Conservation (phyloP, 2,888 invertebrate genomes). For the Polietes domitor region DNA sequence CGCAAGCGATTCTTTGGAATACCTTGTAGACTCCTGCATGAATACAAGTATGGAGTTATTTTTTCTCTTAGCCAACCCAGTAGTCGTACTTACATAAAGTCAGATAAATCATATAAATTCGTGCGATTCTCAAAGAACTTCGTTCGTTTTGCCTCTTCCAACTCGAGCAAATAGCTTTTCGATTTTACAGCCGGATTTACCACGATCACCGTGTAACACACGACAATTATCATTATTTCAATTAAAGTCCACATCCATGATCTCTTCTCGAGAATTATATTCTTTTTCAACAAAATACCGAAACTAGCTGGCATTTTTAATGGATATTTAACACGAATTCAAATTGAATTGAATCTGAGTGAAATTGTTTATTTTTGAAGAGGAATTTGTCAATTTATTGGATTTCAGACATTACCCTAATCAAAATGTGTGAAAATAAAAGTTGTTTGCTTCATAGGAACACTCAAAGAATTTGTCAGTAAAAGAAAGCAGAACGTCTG, state of each 20-base stretch:
- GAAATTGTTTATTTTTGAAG: neutral
- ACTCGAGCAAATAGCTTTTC: neutral
- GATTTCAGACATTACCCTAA: too few relatives aligned
- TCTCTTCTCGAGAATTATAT: neutral
- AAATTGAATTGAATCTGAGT: neutral
- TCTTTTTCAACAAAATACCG: slow-evolving; percentile 6
- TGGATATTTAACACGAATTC: neutral
- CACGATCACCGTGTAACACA: neutral
- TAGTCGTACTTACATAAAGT: slow-evolving; percentile 21
- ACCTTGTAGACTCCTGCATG: neutral
- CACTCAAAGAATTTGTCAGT: too few relatives aligned
- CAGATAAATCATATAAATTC: slow-evolving; percentile 18
- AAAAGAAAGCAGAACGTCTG: too few relatives aligned
- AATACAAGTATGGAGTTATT: too few relatives aligned
- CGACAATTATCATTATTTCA: slow-evolving; percentile 8
- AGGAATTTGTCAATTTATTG: too few relatives aligned
- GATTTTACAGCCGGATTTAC: slow-evolving; percentile 20
- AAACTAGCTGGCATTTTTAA: neutral
- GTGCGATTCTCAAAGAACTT: slow-evolving; percentile 4
- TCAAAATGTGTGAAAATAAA: too few relatives aligned
- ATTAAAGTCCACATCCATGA: slow-evolving; percentile 4
- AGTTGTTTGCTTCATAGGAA: too few relatives aligned
- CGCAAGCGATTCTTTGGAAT: neutral
- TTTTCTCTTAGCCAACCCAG: too few relatives aligned
- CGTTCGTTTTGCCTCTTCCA: slow-evolving; percentile 21